Evolutionary conservation across 1,140 invertebrate genomes (phyloP).

Genomic region (Hetaerina americana): DNA sequence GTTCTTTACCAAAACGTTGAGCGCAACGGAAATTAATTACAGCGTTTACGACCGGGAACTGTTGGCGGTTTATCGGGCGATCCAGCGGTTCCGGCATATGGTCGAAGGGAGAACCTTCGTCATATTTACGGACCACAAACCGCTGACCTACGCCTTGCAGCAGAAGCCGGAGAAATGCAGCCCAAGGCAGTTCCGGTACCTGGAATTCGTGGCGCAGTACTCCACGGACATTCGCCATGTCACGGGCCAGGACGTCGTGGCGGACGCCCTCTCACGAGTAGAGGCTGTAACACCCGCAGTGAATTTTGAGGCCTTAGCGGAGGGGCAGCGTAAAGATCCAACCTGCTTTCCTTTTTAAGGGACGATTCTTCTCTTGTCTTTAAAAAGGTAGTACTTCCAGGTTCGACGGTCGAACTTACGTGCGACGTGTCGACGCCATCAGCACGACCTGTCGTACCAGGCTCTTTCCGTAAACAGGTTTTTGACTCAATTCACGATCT

Average conservation of each 20-base stretch:
- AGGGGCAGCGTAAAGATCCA: conserved; percentile 10
- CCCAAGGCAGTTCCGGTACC: conserved; percentile 20
- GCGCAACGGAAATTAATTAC: conserved; percentile 17
- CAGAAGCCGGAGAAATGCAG: conserved; percentile 15
- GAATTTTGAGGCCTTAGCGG: neutral
- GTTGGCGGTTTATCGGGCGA: conserved; percentile 16
- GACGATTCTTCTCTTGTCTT: conserved; percentile 4
- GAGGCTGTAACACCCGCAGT: conserved; percentile 1
- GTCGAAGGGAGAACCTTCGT: neutral
- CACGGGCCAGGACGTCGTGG: conserved; percentile 4
- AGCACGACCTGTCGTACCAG: conserved; percentile 19
- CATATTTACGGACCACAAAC: neutral
- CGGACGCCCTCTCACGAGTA: conserved; percentile 2
- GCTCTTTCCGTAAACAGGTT: conserved; percentile 12
- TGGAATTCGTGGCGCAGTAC: conserved; percentile 24
- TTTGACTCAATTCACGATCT: conserved; percentile 21
- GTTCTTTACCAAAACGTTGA: conserved; percentile 15
- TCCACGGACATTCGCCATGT: neutral
- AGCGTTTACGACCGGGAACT: conserved; percentile 21
- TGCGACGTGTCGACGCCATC: conserved; percentile 17
- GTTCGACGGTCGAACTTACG: conserved; percentile 15
- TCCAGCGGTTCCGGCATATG: conserved; percentile 20
- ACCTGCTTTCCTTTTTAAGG: neutral
- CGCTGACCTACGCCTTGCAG: conserved; percentile 11
- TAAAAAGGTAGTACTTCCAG: neutral